Evolutionary conservation across 2,888 invertebrate genomes (phyloP), one percentile per base, ranked within the genome.

Genomic region (Phaonia tiefii): DNA sequence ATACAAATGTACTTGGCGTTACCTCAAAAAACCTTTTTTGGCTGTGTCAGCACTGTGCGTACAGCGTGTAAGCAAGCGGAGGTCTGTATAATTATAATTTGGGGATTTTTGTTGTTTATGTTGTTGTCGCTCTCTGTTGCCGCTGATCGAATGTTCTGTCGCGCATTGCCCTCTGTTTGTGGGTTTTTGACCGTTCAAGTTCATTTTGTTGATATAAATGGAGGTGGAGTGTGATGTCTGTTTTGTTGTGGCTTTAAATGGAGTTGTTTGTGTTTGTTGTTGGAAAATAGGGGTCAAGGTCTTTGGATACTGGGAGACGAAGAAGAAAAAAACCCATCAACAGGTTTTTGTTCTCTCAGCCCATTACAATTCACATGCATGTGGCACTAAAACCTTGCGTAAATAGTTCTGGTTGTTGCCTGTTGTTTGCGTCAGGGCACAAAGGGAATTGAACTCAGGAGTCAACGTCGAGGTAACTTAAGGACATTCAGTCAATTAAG

Each of bases 181-280:
- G 63, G 81, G 75, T 69, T 81, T 75, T 39, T 78, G 75, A 71
- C 81, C 75, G 77, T 69, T 81, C 81, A 81, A 81, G 81, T 75
- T 71, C 71, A 78, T 78, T 72, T 63, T 51, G 49, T 51, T 73
- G 26, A 31, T 39, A 69, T 69, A 54, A 42, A 17, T 31, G 51
- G 22, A 17, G 17, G 51, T n/a, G 13, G 37, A 39, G 22, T 37
- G n/a, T 20, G 37, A 11, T 39, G 15, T 26, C n/a, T 51, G 51
- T 54, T 42, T 54, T 13, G 1, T 3, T 10, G 1, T 15, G 2
- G 2, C 31, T 56, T 22, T 37, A 71, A 73, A 54, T 67, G 66
- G 13, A 10, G 37, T 13, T 65, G 51, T 58, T 66, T 3, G n/a
- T 51, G 63, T 42, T 20, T 67, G 51, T 25, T 74, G 25, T 44